Base-by-base conservation (phyloP, 2,888 invertebrate genomes). In the Cyrtodaria siliqua region DNA sequence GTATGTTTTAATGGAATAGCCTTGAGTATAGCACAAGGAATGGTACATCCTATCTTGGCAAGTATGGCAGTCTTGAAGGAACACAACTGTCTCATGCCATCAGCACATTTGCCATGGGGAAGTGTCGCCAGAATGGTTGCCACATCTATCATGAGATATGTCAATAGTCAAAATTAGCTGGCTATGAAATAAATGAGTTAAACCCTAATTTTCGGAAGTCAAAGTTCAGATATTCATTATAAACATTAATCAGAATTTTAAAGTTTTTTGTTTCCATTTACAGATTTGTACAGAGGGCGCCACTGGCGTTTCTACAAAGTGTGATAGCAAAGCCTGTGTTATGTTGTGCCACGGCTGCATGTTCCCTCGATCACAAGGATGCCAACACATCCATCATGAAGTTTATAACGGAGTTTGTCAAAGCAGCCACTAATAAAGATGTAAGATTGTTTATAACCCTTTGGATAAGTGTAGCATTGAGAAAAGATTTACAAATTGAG, bases 331-430 rank as follows among this genome's bases (percentile, higher is more conserved):
- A 95, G 38, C 95, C 96, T 8, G 96, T 98, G 83, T 94, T 98
- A 84, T 96, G 96, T 89, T 97, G 97, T 93, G 97, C 96, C 47
- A 94, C 96, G 52, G 94, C 96, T 84, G 97, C 98, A 0, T 95
- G 96, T 79, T 95, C 95, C 8, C 94, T 99, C 63, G 98, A 99
- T 93, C 99, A 99, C 93, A 96, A 96, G 92, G 98, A 99, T 91
- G 98, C 99, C 24, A 98, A 98, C 94, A 96, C 96, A 66, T 97
- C 98, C 53, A 98, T 99, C 56, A 97, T 98, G 96, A 98, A 98
- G 94, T 99, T 99, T 94, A 96, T 99, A 86, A 95, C 95, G 88
- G 98, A 98, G 93, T 94, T 98, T 70, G 93, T 96, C 40, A 87
- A 86, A 63, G 85, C 86, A 68, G 87, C 87, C 27, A 79, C 87